These are phyloP conservation scores for Dyspetes luteomarginatus DNA, from an alignment of 2,888 invertebrate species.

Conservation along the genomic window DNA sequence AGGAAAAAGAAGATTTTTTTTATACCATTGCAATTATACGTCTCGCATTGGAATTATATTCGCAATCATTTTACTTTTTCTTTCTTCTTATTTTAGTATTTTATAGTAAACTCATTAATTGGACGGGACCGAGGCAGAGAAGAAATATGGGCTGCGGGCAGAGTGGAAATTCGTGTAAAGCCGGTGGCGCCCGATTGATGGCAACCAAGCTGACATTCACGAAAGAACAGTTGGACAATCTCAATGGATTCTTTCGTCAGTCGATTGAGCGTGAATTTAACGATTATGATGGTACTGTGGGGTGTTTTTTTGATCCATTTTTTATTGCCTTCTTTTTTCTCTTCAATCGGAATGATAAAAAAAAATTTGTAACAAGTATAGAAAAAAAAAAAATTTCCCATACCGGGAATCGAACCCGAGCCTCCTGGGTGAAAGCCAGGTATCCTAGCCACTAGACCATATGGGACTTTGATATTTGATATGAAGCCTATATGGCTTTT, in stretches of 20 bases:
- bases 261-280: conserved; percentile 56
- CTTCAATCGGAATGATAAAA: background rate
- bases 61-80: too few relatives aligned
- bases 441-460: conserved; percentile 87
- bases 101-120: background rate
- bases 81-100: background rate
- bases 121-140: background rate
- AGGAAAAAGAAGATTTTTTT: too few relatives aligned
- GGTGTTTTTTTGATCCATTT: background rate
- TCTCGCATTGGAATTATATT: too few relatives aligned
- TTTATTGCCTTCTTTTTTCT: background rate
- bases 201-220: conserved; percentile 84
- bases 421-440: conserved; percentile 87
- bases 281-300: conserved; percentile 48
- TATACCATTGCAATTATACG: too few relatives aligned
- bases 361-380: background rate
- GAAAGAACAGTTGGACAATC: conserved; percentile 84
- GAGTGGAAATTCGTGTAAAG: conserved; percentile 75
- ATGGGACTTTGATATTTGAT: conserved; percentile 65
- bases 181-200: conserved; percentile 83
- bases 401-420: conserved; percentile 87
- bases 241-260: conserved; percentile 82
- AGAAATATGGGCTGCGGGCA: conserved; percentile 75
- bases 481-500: background rate
- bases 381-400: conserved; percentile 83